Evolutionary conservation across 2,888 invertebrate genomes (phyloP).

Genomic region (Euplexia lucipara): DNA sequence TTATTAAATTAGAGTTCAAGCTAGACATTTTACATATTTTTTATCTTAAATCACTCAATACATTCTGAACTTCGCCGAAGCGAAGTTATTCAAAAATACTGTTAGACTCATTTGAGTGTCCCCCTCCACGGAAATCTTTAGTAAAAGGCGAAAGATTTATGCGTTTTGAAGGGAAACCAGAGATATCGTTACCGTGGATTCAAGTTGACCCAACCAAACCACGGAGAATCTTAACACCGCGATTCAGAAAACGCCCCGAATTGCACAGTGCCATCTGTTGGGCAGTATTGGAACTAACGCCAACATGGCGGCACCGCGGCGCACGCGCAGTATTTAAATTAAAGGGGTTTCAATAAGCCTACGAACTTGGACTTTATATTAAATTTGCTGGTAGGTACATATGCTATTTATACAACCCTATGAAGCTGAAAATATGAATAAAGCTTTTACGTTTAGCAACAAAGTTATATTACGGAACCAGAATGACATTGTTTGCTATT

Average conservation of each 20-base stretch:
- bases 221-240: conserved; percentile 9
- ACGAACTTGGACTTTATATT: not conserved
- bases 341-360: not conserved
- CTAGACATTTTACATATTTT: too few relatives aligned
- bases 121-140: conserved; percentile 95
- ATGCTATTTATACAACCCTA: not conserved
- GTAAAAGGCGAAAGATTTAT: conserved; percentile 95
- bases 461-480: not conserved
- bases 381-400: not conserved
- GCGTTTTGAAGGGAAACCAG: conserved; percentile 93
- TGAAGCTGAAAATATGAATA: not conserved
- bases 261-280: conserved; percentile 24
- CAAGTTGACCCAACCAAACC: not conserved
- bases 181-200: conserved; percentile 68
- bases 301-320: too few relatives aligned
- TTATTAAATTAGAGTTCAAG: too few relatives aligned
- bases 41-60: too few relatives aligned
- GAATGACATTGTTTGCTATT: conserved; percentile 7
- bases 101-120: conserved; percentile 93
- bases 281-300: not conserved
- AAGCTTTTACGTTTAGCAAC: not conserved
- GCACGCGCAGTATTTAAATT: not conserved
- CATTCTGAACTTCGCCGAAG: conserved; percentile 7
- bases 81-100: conserved; percentile 19
- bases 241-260: conserved; percentile 14